A percentile compares a stretch with the other conserved stretches of the same genome.
These are phyloP conservation scores for Rotaria magnacalcarata DNA, from an alignment of 2,888 invertebrate species.

Conservation along the genomic window DNA sequence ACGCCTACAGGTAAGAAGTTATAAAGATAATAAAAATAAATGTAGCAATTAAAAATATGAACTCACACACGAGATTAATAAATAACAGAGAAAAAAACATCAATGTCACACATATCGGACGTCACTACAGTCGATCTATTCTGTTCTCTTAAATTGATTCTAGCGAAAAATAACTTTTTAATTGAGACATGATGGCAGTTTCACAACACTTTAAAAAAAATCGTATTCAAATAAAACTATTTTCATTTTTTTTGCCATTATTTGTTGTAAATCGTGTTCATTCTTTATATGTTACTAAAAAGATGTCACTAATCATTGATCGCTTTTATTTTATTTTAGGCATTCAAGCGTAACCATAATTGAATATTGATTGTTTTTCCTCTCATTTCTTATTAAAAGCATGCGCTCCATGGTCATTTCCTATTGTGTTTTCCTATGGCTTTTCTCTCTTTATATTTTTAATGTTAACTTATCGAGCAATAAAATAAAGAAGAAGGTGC, in stretches of 20 bases:
- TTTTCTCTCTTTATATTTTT: too few species aligned
- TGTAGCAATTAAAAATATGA: neutral
- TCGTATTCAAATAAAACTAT: neutral
- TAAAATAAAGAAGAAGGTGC: too few species aligned
- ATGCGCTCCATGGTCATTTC: too few species aligned
- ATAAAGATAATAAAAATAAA: neutral
- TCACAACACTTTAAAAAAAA: neutral
- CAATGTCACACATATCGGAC: slow-evolving; percentile 2
- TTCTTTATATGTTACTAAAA: neutral
- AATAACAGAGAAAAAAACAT: neutral
- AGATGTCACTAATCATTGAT: neutral
- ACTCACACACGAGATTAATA: neutral
- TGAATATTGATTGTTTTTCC: neutral
- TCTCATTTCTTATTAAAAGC: too few species aligned
- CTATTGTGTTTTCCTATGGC: too few species aligned
- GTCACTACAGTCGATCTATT: neutral
- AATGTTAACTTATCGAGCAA: too few species aligned
- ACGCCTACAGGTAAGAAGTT: neutral
- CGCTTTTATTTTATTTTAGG: neutral
- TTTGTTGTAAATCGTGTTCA: neutral
- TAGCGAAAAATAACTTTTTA: neutral
- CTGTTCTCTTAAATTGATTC: neutral
- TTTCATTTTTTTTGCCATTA: neutral
- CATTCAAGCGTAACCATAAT: neutral
- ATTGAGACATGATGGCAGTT: neutral